Percentiles rank a stretch among this genome's conserved stretches.
Conservation (phyloP, 2,797 vertebrate genomes). For the Antrozous pallidus region DNA sequence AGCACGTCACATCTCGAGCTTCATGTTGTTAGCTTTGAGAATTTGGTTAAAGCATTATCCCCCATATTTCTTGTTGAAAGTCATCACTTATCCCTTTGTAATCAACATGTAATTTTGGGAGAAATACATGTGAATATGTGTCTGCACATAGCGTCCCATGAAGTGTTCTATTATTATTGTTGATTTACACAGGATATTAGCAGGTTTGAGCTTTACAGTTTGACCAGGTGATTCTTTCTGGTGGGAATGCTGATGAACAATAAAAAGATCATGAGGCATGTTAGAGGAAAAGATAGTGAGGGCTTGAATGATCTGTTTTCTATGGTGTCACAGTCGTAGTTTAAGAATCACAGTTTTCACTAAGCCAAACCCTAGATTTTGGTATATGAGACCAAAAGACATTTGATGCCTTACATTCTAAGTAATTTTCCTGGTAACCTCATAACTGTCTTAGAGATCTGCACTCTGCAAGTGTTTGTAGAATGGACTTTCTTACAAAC, state of each 20-base stretch:
- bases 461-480: neutral
- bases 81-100: conserved; percentile 35
- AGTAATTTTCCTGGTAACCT: neutral
- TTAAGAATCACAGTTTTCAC: conserved; percentile 18
- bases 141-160: neutral
- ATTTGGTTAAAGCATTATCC: neutral
- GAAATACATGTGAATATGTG: neutral
- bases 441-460: neutral
- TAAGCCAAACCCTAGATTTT: conserved; percentile 7
- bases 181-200: neutral
- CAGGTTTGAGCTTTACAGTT: neutral
- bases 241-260: neutral
- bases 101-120: neutral
- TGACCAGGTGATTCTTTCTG: neutral
- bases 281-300: conserved; percentile 10
- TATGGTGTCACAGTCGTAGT: neutral
- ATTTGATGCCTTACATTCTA: neutral
- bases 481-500: neutral
- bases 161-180: neutral
- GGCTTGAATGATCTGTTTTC: neutral
- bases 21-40: conserved; percentile 22
- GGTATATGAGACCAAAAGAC: neutral
- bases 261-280: neutral
- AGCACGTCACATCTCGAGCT: neutral
- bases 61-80: conserved; percentile 29